Base-by-base conservation (phyloP, 2,797 vertebrate genomes). In the Nannoperca australis region DNA sequence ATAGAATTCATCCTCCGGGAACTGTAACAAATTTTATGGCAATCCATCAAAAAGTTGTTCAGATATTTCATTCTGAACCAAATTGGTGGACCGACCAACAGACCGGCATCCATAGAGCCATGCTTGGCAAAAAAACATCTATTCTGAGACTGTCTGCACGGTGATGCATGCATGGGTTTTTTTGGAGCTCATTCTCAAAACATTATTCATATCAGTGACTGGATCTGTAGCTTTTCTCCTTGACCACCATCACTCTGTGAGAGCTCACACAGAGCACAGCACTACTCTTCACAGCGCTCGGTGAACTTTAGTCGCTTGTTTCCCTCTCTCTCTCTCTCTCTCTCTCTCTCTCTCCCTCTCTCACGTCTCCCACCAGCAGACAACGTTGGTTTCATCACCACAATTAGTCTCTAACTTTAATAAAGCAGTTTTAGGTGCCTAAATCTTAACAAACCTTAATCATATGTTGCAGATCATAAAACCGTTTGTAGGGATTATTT, bases 261-360 rank as follows among this genome's bases (percentile, higher is more conserved):
- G 67, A 69, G 51, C 63, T 89, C 84, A 85, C 72, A 67, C 85
- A 65, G 84, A 81, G 87, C 82, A 45, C 85, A 81, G 78, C 32
- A 18, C 20, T 68, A 1, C 71, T 85, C 83, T 20, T 40, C 82
- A 70, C 73, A 80, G 78, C 34, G 0, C 64, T 47, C 2, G 0
- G 12, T 86, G 71, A 84, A 81, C 81, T 85, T 72, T 62, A 47
- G 60, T 61, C 63, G 3, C 49, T 38, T 13, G 22, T 24, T 56
- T 69, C 36, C 32, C 4, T 32, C 30, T 32, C n/a, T 7, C 42
- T 36, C 34, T 3, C n/a, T n/a, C n/a, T n/a, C n/a, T n/a, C n/a
- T n/a, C n/a, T n/a, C n/a, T n/a, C n/a, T n/a, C n/a, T n/a, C n/a
- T n/a, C n/a, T n/a, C n/a, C n/a, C n/a, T n/a, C 36, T 36, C 36